These are phyloP conservation scores for Proisotoma minuta DNA, from an alignment of 2,888 invertebrate genomes.

Conservation along the genomic window DNA sequence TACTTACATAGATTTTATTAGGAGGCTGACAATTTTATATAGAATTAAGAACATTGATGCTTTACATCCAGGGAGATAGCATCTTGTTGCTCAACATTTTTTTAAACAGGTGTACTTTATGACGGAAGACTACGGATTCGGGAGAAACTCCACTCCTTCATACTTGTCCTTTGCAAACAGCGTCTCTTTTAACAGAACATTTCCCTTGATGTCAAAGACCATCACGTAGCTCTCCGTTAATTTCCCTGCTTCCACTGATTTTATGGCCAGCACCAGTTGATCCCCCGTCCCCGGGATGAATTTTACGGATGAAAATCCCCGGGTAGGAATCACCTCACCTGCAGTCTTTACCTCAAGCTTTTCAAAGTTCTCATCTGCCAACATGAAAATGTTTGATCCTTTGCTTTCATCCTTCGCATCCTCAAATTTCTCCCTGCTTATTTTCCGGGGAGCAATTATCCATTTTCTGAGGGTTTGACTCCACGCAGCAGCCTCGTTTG, in stretches of 20 bases:
- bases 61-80: too few relatives aligned
- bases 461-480: conserved; percentile 75
- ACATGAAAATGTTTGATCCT: conserved; percentile 81
- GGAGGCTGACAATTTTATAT: too few relatives aligned
- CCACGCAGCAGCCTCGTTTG: conserved; percentile 92
- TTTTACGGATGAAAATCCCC: conserved; percentile 95
- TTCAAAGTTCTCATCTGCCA: conserved; percentile 70
- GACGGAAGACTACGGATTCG: too few relatives aligned
- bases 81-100: too few relatives aligned
- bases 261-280: conserved; percentile 80
- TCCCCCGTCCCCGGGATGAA: conserved; percentile 88
- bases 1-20: too few relatives aligned
- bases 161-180: background rate
- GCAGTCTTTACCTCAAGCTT: conserved; percentile 58
- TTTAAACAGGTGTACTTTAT: too few relatives aligned
- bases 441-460: conserved; percentile 89
- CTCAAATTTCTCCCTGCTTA: conserved; percentile 77
- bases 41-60: too few relatives aligned
- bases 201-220: conserved; percentile 74
- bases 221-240: conserved; percentile 80
- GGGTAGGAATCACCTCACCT: conserved; percentile 57
- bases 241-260: conserved; percentile 80
- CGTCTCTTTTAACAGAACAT: conserved; percentile 59
- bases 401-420: conserved; percentile 82
- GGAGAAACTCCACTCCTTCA: background rate